Conservation (phyloP, 2,888 invertebrate genomes). For the Neoscelio sp. region DNA sequence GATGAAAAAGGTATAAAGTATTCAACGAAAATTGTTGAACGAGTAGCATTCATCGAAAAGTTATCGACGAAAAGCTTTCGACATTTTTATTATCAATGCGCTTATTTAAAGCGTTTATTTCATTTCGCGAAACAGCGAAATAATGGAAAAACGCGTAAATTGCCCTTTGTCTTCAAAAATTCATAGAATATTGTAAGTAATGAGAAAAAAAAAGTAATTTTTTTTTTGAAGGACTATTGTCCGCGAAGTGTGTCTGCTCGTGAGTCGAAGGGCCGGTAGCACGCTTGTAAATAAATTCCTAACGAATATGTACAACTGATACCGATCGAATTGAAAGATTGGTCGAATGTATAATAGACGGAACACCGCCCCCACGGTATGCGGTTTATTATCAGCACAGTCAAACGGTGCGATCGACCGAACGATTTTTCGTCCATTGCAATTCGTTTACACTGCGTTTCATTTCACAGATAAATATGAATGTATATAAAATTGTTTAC, state of each 20-base stretch:
- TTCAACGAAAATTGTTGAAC: too few species aligned
- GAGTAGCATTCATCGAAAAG: too few species aligned
- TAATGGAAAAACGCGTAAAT: too few species aligned
- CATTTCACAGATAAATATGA: conserved; percentile 16
- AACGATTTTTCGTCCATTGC: neutral
- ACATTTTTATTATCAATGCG: too few species aligned
- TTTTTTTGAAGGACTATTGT: conserved; percentile 41
- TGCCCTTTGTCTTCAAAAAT: conserved; percentile 48
- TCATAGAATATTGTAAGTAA: conserved; percentile 28
- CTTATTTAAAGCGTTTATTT: too few species aligned
- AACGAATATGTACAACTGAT: conserved; percentile 80
- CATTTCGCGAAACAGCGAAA: too few species aligned
- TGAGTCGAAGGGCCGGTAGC: conserved; percentile 74
- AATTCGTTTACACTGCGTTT: conserved; percentile 14
- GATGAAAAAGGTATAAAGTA: too few species aligned
- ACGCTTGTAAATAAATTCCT: conserved; percentile 82
- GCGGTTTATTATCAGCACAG: conserved; percentile 56
- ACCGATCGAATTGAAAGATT: conserved; percentile 45
- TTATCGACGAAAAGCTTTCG: too few species aligned
- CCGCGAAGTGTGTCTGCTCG: conserved; percentile 56
- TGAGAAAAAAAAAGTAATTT: too few species aligned
- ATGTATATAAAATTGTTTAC: conserved; percentile 42
- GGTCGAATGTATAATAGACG: conserved; percentile 61
- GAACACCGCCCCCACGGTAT: conserved; percentile 24
- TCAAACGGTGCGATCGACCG: conserved; percentile 37